Percentiles rank a stretch among this genome's conserved stretches.
Conservation (phyloP, 2,888 invertebrate species). For the Meiosimyza decipiens region DNA sequence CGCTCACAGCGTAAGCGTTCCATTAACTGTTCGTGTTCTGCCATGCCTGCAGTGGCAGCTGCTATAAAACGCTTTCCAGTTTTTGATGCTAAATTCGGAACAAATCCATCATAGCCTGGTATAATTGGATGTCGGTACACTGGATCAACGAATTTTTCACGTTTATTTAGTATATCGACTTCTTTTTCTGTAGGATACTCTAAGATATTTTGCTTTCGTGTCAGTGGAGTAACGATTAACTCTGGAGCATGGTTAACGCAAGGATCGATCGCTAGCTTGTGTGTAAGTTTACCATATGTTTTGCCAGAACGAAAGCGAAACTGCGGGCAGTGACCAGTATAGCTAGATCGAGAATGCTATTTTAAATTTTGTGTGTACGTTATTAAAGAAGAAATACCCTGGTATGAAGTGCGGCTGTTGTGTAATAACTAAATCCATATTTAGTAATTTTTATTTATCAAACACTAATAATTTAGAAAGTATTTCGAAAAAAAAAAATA, state of each 20-base stretch:
- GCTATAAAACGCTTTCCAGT: constrained; percentile 80
- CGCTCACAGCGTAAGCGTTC: constrained; percentile 70
- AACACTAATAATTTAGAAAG: neutral
- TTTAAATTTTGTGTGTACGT: neutral
- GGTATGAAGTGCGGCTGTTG: constrained; percentile 81
- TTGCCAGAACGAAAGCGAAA: constrained; percentile 80
- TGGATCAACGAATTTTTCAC: constrained; percentile 75
- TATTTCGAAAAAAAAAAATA: constrained; percentile 5
- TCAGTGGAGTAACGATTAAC: constrained; percentile 73
- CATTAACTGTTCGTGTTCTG: constrained; percentile 76
- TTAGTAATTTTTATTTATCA: neutral
- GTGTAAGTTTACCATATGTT: constrained; percentile 79
- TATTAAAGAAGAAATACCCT: constrained; percentile 69
- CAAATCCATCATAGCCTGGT: constrained; percentile 78
- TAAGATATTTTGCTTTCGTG: constrained; percentile 29
- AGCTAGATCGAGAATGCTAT: constrained; percentile 68
- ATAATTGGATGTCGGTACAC: constrained; percentile 79
- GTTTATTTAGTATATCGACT: constrained; percentile 74
- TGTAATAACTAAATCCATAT: constrained; percentile 65
- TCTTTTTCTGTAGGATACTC: constrained; percentile 75
- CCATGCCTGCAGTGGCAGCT: constrained; percentile 77
- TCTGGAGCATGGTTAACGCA: constrained; percentile 78
- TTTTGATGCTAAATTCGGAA: constrained; percentile 74
- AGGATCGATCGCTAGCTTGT: constrained; percentile 80
- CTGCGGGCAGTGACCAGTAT: constrained; percentile 82